These are phyloP conservation scores for Nicator chloris DNA, from an alignment of 2,113 vertebrate species.

Conservation along the genomic window DNA sequence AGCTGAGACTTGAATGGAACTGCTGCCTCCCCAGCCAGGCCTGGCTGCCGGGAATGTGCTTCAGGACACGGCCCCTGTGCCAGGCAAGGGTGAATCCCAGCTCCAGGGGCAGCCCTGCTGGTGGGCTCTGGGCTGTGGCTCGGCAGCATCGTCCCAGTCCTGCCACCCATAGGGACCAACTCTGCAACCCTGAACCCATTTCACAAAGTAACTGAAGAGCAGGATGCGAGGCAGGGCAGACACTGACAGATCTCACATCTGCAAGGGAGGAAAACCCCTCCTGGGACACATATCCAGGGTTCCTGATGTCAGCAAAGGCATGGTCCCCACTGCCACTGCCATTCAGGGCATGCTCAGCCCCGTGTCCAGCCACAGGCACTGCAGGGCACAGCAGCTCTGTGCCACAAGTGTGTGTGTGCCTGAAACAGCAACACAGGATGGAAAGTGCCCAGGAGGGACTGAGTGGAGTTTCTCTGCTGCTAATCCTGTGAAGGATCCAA, in stretches of 20 bases:
- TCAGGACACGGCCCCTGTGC: background rate
- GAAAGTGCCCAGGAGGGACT: background rate
- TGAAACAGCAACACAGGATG: background rate
- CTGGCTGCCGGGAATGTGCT: rapidly evolving
- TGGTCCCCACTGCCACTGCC: rapidly evolving
- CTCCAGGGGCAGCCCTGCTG: background rate
- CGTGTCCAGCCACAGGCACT: rapidly evolving
- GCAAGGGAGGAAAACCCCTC: background rate
- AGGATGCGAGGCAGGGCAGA: background rate
- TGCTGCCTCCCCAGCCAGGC: rapidly evolving
- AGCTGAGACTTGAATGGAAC: background rate
- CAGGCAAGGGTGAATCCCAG: rapidly evolving
- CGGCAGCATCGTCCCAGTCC: rapidly evolving
- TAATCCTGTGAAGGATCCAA: background rate
- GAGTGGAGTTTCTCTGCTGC: background rate
- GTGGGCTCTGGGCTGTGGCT: background rate
- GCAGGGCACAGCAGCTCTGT: rapidly evolving
- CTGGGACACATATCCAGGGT: rapidly evolving
- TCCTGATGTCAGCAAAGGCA: background rate
- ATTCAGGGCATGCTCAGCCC: rapidly evolving
- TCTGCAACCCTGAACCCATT: background rate
- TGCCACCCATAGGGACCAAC: rapidly evolving
- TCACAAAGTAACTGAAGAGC: background rate
- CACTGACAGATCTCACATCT: background rate
- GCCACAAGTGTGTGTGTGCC: rapidly evolving